Evolutionary conservation across 2,113 vertebrate species (phyloP).

Genomic region (Poeciliopsis turrubarensis): DNA sequence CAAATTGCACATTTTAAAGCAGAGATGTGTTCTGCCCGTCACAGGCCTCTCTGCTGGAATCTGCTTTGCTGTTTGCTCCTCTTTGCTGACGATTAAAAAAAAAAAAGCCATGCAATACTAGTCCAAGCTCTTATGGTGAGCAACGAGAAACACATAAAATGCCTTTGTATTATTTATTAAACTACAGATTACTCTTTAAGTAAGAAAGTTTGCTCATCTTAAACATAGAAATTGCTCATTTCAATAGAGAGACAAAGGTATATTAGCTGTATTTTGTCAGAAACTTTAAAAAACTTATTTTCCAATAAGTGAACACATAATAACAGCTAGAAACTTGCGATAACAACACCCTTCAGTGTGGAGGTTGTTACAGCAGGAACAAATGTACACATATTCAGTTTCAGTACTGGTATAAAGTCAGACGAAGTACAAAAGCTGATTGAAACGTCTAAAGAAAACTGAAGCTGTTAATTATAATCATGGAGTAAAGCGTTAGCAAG

Average conservation of each 20-base stretch:
- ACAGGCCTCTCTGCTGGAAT: slow-evolving; percentile 54
- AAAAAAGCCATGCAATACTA: neutral
- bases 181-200: neutral
- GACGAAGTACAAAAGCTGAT: neutral
- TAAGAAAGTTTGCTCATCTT: neutral
- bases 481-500: neutral
- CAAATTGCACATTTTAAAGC: slow-evolving; percentile 70
- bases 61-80: slow-evolving; percentile 41
- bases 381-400: neutral
- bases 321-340: neutral
- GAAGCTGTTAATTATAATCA: neutral
- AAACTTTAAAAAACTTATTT: neutral
- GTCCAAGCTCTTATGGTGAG: neutral
- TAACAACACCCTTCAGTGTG: neutral
- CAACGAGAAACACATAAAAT: neutral
- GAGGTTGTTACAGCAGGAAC: neutral
- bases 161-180: neutral
- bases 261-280: neutral
- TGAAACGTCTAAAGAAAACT: neutral
- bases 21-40: slow-evolving; percentile 55
- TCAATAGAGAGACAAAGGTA: no score
- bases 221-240: no score
- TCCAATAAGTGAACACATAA: neutral
- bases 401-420: neutral
- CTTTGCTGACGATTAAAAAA: slow-evolving; percentile 30